Conservation (phyloP, 2,113 vertebrate species). For the Actenoides hombroni region DNA sequence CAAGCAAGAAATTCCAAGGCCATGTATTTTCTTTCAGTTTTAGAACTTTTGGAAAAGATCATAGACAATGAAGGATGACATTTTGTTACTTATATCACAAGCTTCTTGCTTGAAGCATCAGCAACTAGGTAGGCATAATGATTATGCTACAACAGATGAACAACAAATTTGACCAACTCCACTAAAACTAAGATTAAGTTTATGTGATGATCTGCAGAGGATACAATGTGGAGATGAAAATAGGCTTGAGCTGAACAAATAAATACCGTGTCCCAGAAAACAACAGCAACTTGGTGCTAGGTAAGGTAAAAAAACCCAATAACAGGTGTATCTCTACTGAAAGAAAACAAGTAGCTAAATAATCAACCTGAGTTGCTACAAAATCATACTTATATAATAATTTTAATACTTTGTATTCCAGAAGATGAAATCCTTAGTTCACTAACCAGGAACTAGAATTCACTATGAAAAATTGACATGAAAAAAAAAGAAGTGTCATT, state of each 20-base stretch:
- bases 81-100: background rate
- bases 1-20: background rate
- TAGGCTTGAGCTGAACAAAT: background rate
- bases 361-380: background rate
- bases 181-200: background rate
- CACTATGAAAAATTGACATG: background rate
- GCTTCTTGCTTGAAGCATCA: conserved; percentile 8
- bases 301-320: background rate
- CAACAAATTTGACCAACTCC: background rate
- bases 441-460: background rate
- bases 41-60: background rate
- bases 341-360: background rate
- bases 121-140: background rate
- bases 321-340: background rate
- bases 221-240: background rate
- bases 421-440: background rate
- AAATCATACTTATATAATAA: background rate
- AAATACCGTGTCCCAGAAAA: background rate
- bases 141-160: background rate
- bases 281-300: background rate
- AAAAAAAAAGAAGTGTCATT: background rate
- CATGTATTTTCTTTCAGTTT: background rate
- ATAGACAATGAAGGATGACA: background rate
- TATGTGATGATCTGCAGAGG: background rate
- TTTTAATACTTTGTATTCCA: background rate